Evolutionary conservation across 2,113 vertebrate genomes (phyloP), one percentile per base, ranked within the genome.

Genomic region (Oxyruncus cristatus): DNA sequence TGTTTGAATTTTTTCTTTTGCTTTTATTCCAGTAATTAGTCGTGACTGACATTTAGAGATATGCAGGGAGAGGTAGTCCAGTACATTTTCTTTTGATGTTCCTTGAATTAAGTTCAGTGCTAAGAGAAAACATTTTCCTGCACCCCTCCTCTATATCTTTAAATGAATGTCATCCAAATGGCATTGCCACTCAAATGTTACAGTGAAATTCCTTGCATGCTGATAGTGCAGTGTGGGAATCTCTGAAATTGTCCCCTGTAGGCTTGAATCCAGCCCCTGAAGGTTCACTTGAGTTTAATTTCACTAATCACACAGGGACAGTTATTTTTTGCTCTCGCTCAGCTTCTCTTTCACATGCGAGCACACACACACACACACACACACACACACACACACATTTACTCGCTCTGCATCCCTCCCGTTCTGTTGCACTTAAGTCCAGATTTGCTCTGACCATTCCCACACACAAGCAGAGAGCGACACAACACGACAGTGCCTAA

Each of bases 271-370:
- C 68, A 96, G 55, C 71, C 88, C 50, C 49, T 50, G 85, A 71
- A 92, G 65, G 89, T 95, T 94, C 84, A 77, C 77, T 95, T 84
- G 74, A 89, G 91, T 92, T 97, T 96, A 92, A 95, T 95, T 93
- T 95, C 80, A 66, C 82, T 92, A 89, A 94, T 87, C 93, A 77
- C 82, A 83, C 14, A 0, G 82, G 93, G 93, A 95, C 52, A 27
- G 84, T 89, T 94, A 90, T 92, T 97, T 96, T 91, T 94, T 26
- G 53, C 76, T 95, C 66, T 85, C 11, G 2, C 71, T 95, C 81
- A 75, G 89, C 89, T 92, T 79, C 58, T 44, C 85, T 92, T 93
- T 63, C 96, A 63, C 92, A 58, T 58, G 63, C 59, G 0, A 84
- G 63, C 62, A 7, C 2, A 2, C 59, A 32, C 62, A 33, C 50